Conservation (phyloP, 2,113 vertebrate genomes). For the Perognathus longimembris region DNA sequence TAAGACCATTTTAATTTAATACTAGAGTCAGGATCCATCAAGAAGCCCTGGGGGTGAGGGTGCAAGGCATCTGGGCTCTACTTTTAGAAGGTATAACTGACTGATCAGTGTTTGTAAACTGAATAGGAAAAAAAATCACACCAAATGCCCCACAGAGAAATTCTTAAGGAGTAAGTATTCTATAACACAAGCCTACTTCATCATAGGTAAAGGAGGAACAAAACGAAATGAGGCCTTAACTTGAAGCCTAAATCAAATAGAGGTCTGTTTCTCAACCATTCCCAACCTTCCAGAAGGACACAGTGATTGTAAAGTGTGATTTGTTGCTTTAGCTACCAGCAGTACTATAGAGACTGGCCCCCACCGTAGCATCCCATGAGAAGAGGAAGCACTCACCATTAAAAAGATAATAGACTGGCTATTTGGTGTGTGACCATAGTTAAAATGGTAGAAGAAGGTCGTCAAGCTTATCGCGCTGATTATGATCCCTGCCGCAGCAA, state of each 20-base stretch:
- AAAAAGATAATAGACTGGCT: neutral
- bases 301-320: neutral
- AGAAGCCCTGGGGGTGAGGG: neutral
- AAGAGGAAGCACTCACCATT: slow-evolving; percentile 21
- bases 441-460: rapidly evolving
- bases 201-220: neutral
- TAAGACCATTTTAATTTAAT: neutral
- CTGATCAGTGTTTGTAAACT: neutral
- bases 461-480: rapidly evolving
- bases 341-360: neutral
- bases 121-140: neutral
- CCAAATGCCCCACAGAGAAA: no score
- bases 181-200: neutral
- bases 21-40: neutral
- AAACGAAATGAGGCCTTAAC: no score
- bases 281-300: neutral
- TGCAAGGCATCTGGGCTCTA: neutral
- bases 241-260: neutral
- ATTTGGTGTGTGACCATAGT: rapidly evolving
- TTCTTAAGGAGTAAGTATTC: neutral
- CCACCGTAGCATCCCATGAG: neutral
- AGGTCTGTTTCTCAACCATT: neutral
- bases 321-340: no score
- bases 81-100: neutral
- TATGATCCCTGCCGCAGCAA: neutral